Evolutionary conservation across 2,888 invertebrate species (phyloP).

Genomic region (Dexiosoma caninum): DNA sequence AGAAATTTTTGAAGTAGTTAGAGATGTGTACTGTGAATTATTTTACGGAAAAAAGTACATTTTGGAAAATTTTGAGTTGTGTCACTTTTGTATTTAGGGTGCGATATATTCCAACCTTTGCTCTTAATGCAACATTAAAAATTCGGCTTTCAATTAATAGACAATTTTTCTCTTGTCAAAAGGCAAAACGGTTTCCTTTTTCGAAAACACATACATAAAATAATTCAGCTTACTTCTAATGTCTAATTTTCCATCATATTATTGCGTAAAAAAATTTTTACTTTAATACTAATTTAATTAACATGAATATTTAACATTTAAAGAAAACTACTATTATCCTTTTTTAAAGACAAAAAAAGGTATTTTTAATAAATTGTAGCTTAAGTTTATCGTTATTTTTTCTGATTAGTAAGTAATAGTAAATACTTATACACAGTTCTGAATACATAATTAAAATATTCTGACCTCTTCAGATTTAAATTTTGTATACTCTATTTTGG

Average conservation of each 20-base stretch:
- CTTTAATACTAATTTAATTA: slow-evolving; percentile 35
- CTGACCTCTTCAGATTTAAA: too few species aligned
- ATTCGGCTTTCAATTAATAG: not conserved
- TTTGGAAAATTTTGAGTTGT: too few species aligned
- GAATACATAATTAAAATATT: too few species aligned
- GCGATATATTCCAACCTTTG: too few species aligned
- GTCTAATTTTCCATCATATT: slow-evolving; percentile 15
- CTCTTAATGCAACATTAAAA: not conserved
- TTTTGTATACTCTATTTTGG: too few species aligned
- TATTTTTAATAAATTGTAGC: not conserved
- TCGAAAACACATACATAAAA: slow-evolving; percentile 53
- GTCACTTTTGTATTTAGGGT: too few species aligned
- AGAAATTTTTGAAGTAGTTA: too few species aligned
- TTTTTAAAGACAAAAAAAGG: slow-evolving; percentile 45
- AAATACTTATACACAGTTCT: slow-evolving; percentile 7
- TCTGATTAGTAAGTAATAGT: slow-evolving; percentile 7
- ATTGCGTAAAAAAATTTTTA: slow-evolving; percentile 22
- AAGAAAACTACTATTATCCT: slow-evolving; percentile 55
- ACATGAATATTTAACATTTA: too few species aligned
- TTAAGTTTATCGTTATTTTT: slow-evolving; percentile 44
- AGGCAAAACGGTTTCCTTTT: slow-evolving; percentile 56
- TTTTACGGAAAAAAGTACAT: too few species aligned
- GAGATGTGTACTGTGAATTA: too few species aligned
- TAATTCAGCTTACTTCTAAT: slow-evolving; percentile 11
- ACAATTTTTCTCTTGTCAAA: slow-evolving; percentile 18